Evolutionary conservation across 2,888 invertebrate species (phyloP), one percentile per base, ranked within the genome.

Genomic region (Eilema sororculum): DNA sequence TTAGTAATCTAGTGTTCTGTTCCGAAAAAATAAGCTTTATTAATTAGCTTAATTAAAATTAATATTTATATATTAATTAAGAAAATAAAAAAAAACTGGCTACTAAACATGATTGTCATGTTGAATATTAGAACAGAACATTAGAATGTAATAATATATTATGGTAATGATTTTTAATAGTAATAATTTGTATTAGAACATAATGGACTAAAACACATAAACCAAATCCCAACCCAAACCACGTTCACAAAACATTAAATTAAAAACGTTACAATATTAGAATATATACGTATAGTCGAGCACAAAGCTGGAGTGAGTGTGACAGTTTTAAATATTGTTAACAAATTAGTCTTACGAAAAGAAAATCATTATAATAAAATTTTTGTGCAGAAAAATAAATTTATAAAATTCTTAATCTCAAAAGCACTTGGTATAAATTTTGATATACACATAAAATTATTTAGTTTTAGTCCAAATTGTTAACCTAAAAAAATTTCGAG

Each of bases 161-260:
- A 57, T 56, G 59, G 37, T 56, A 28, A 41, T 65, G 58, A 67
- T 69, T 59, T n/a, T 58, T 30, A 16, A 60, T 63, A 65, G 28
- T 70, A 52, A 52, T 52, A n/a, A 52, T 20, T n/a, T 52, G 16
- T 20, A 67, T 68, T 68, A 61, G 76, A 73, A 59, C 28, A 77
- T 78, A 74, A 77, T 81, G 77, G 69, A 72, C 75, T 79, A 76
- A 76, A 81, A 82, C 87, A 91, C 87, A 87, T 87, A 90, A 90
- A 92, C 94, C 93, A 93, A 88, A 88, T 91, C 83, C 94, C 93
- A 93, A 90, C 93, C 92, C 88, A 89, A 66, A 94, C 93, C 94
- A 90, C 86, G 83, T 82, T 87, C 88, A 93, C 90, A 90, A 87
- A 90, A 88, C 80, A 82, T 78, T 78, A 85, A 74, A 82, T 80